Conservation (phyloP, 2,797 vertebrate genomes). For the Varecia variegata region DNA sequence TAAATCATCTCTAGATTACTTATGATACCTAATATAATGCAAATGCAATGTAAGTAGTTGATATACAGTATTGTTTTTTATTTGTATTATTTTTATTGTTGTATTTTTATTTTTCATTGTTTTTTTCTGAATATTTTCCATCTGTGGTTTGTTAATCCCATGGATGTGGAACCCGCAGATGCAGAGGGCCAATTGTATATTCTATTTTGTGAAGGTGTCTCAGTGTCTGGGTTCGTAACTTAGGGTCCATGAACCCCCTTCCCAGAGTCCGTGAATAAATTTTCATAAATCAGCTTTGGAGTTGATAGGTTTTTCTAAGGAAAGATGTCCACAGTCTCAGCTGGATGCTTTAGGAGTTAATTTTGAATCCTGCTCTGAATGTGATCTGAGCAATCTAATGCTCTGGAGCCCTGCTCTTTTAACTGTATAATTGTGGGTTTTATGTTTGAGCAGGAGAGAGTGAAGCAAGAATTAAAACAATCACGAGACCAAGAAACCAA, state of each 20-base stretch:
- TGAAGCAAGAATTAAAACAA: constrained; percentile 49
- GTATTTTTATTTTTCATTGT: background rate
- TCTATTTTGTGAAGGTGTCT: background rate
- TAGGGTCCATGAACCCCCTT: background rate
- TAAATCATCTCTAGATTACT: background rate
- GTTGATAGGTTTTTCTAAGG: background rate
- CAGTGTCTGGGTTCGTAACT: background rate
- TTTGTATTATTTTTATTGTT: background rate
- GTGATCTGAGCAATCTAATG: background rate
- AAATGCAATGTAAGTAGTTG: background rate
- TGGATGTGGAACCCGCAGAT: background rate
- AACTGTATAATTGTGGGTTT: background rate
- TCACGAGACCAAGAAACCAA: constrained; percentile 44
- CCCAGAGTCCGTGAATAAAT: background rate
- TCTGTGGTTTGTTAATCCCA: background rate
- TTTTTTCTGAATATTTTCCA: background rate
- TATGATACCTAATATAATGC: background rate
- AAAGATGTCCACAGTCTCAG: background rate
- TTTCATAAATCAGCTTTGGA: background rate
- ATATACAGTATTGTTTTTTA: background rate
- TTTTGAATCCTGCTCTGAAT: background rate
- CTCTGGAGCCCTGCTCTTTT: background rate
- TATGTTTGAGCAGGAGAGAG: constrained; percentile 65
- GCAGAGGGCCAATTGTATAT: background rate
- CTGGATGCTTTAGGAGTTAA: background rate